A percentile compares a stretch with the other conserved stretches of the same genome.
phyloP scores from a whole-genome alignment of 2,888 invertebrate genomes.

The Leptinotarsa juncta region DNA sequence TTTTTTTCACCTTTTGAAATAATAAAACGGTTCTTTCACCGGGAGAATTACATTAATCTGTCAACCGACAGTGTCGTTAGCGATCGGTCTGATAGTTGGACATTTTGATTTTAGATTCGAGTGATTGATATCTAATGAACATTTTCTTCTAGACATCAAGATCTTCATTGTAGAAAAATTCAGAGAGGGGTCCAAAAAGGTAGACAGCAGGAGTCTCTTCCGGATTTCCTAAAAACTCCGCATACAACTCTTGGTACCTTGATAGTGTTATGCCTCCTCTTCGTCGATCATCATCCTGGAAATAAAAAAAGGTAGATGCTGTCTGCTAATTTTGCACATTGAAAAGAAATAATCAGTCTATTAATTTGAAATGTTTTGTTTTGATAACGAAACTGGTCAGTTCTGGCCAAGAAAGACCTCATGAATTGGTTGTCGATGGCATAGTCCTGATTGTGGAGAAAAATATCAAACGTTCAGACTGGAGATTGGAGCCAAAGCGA shows the following conservation, averaged over 20 bases:
- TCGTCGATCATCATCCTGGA: conserved; percentile 85
- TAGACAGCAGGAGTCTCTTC: conserved; percentile 79
- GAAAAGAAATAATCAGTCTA: too few relatives aligned
- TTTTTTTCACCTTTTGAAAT: too few relatives aligned
- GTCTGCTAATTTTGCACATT: too few relatives aligned
- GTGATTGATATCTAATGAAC: neutral
- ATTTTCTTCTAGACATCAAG: neutral
- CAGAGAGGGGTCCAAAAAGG: conserved; percentile 81
- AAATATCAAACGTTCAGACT: neutral
- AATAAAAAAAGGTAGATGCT: conserved; percentile 37
- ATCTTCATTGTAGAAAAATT: conserved; percentile 59
- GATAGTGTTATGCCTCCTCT: conserved; percentile 81
- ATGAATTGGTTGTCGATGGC: neutral
- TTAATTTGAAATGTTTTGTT: too few relatives aligned
- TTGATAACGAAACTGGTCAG: neutral
- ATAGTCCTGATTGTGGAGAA: neutral
- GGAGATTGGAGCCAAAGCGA: neutral
- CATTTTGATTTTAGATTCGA: neutral
- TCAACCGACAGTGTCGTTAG: neutral
- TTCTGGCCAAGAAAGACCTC: neutral
- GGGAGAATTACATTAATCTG: too few relatives aligned
- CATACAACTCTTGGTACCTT: conserved; percentile 86
- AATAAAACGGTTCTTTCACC: too few relatives aligned
- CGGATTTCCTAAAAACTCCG: conserved; percentile 83
- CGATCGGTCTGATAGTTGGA: neutral